Evolutionary conservation across 2,113 vertebrate genomes (phyloP).

Genomic region (Siphamia tubifer): DNA sequence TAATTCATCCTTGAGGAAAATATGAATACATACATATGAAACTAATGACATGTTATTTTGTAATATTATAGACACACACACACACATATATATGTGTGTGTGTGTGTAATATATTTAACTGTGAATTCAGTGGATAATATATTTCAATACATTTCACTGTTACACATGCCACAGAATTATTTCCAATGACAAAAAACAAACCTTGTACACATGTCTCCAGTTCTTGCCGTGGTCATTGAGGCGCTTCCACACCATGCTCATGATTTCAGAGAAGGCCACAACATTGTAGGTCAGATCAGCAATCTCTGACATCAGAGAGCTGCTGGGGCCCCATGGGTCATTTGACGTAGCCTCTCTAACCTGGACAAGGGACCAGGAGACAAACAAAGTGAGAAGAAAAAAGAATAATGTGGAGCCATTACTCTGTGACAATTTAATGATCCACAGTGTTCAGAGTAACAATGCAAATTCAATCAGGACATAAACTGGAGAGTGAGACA

Average conservation of each 20-base stretch:
- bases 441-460: constrained; percentile 1
- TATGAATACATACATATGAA: no score
- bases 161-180: no score
- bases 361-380: constrained; percentile 43
- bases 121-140: no score
- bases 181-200: constrained; percentile 39
- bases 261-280: constrained; percentile 92
- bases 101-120: no score
- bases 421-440: not conserved
- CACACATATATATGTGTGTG: no score
- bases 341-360: constrained; percentile 90
- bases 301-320: constrained; percentile 92
- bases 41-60: no score
- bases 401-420: not conserved
- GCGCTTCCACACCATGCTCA: constrained; percentile 94
- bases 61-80: no score
- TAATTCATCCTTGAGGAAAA: no score
- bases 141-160: no score
- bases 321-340: constrained; percentile 91
- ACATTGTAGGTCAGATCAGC: constrained; percentile 93
- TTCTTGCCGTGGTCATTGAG: constrained; percentile 94
- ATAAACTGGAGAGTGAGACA: not conserved
- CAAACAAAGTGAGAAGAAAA: not conserved
- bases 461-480: not conserved
- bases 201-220: constrained; percentile 94